phyloP scores from a whole-genome alignment of 2,113 vertebrate species.

The Corydoras maculifer region DNA sequence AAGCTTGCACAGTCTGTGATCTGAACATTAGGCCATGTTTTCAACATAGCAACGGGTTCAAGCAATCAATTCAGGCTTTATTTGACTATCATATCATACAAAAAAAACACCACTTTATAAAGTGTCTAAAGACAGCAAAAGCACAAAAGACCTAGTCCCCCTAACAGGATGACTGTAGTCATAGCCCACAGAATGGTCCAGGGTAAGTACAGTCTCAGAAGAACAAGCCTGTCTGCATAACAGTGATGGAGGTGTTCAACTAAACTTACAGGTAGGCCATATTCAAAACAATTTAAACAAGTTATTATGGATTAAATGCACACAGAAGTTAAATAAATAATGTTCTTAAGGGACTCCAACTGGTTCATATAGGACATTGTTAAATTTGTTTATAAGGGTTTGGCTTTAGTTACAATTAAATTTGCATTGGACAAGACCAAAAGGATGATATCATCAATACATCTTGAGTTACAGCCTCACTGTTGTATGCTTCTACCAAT shows the following conservation, averaged over 20 bases:
- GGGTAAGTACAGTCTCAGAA: constrained; percentile 53
- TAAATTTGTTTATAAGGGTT: no score
- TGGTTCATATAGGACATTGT: no score
- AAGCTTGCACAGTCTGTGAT: constrained; percentile 33
- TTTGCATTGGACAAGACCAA: no score
- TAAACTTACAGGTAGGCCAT: constrained; percentile 48
- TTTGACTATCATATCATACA: not conserved
- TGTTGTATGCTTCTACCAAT: no score
- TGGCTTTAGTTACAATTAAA: no score
- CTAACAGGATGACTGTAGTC: constrained; percentile 8
- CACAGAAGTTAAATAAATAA: not conserved
- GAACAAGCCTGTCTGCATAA: constrained; percentile 34
- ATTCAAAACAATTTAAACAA: not conserved
- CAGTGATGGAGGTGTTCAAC: constrained; percentile 40
- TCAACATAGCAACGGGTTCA: constrained; percentile 9
- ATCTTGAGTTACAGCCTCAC: no score
- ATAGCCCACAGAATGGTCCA: constrained; percentile 37
- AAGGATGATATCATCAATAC: no score
- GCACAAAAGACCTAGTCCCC: not conserved
- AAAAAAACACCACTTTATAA: not conserved
- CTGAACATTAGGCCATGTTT: constrained; percentile 14
- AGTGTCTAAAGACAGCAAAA: not conserved
- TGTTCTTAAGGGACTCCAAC: no score
- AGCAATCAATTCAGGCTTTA: constrained; percentile 11
- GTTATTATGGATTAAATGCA: not conserved